Base-by-base conservation (phyloP, 2,113 vertebrate species). In the Apistogramma diplotaenia region DNA sequence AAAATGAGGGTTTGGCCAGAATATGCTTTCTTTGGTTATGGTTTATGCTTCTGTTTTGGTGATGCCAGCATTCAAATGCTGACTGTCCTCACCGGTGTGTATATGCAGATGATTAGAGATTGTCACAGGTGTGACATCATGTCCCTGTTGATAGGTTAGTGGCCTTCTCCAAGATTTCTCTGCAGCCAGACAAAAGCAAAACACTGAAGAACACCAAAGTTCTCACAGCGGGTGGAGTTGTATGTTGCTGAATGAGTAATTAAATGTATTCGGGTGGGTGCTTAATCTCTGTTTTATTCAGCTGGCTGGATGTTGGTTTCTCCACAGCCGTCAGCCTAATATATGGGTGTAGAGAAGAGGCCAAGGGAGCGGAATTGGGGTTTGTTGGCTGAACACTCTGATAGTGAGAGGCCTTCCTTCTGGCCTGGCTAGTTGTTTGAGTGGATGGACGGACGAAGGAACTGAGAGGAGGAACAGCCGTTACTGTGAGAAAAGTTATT, bases 271-370 rank as follows among this genome's bases (percentile, higher is more conserved):
- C 10, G 70, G 82, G 83, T 87, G 75, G 72, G 82, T 90, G 90
- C 90, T 90, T 91, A 91, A 89, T 91, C 89, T 92, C 87, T 76
- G 81, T 93, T 94, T 92, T 87, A 89, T 92, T 92, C 84, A 87
- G 78, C 81, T 91, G 91, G 91, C 91, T 90, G 65, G 49, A 76
- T 87, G 82, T 88, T 3, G 80, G 85, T 79, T 89, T 87, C 82
- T 88, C 82, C 53, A 53, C 77, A 86, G 83, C 87, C 83, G 43
- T 90, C 92, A 89, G 74, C 57, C 86, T 92, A 91, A 93, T 92
- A 87, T 92, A 93, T 92, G 87, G 87, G 60, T 55, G 23, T 40
- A 35, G 76, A 72, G 83, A 31, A 58, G 76, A 89, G 86, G 86
- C 91, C 91, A 91, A 89, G 85, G 54, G 75, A 90, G 86, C 27